Base-by-base conservation (phyloP, 2,113 vertebrate genomes). In the Benitochromis conjunctus region DNA sequence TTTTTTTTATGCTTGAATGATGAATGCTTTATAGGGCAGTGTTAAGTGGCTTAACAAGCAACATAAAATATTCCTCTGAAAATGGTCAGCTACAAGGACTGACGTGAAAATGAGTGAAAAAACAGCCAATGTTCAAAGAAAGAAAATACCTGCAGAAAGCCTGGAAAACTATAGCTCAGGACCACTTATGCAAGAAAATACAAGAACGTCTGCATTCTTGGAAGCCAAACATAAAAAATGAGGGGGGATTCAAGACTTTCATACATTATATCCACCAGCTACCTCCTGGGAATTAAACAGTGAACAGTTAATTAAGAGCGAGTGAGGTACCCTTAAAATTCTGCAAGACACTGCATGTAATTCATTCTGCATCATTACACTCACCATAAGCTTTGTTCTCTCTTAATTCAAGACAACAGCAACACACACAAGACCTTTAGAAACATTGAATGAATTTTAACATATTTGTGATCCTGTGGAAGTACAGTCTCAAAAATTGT, bases 301-400 rank as follows among this genome's bases (percentile, higher is more conserved):
- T 77, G 71, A 81, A 84, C 48, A 54, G 41, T 89, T 91, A 43
- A 80, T 89, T 83, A 86, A 82, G 56, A 83, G 24, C 4, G 0
- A 34, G 56, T 19, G 18, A 82, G 83, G 41, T 36, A 54, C 60
- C 26, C 38, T 43, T 54, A 66, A 62, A 51, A n/a, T 69, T 46
- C 80, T 84, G 69, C 21, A 48, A 48, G 62, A 62, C 13, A 60
- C 57, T 71, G n/a, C 38, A 16, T 81, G 38, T 74, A 74, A 82
- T 86, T 77, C 62, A 84, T 51, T 48, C 38, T 43, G 56, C 48
- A 60, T 43, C 41, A 43, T 54, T 81, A 60, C 29, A 71, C 26
- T 19, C 34, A 83, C 36, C 34, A 38, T 10, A 34, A 21, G 60
- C 48, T 79, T 80, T 84, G 18, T 85, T 57, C 64, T 86, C 8